Evolutionary conservation across 1,140 invertebrate species (phyloP), one percentile per base, ranked within the genome.

Genomic region (Oryctes rhinoceros): DNA sequence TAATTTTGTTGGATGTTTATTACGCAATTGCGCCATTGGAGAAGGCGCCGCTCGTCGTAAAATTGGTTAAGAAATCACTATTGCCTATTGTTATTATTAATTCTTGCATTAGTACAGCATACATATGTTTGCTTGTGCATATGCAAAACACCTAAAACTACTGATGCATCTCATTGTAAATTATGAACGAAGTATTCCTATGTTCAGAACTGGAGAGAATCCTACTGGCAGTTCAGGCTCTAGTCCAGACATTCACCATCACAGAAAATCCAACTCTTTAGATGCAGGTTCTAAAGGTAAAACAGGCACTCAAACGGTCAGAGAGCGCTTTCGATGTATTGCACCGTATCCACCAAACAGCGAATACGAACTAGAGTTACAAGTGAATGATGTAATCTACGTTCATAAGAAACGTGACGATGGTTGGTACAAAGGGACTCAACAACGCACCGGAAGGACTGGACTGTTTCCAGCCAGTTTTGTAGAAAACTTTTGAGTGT

Each of bases 311-410:
- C 88, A 89, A 82, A 88, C 90, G 9, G 89, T 91, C 18, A 90
- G 91, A 82, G 92, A 94, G 86, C 89, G 92, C 90, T 98, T 95
- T 85, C 93, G 96, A 44, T 98, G 97, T 87, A 95, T 97, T 81
- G 95, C 96, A 30, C 94, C 96, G 7, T 98, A 98, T 90, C 97
- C 97, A n/a, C 95, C 97, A 0, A 97, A 98, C 86, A 96, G 95
- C 81, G 96, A 98, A 82, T 96, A 96, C 85, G 96, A 98, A 87
- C 84, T 98, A 81, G 96, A 97, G 86, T 89, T 98, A 1, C 94
- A 95, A 81, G 91, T 97, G 18, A 96, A 96, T 30, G 97, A 98
- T 85, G 93, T 98, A 76, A 96, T 98, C 78, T 94, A 96, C 84
- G 96, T 98, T 4, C 94, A 96, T 85, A 96, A 95, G 83, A 98